Base-by-base conservation (phyloP, 1,140 invertebrate species). In the Paramacrobiotus metropolitanus region DNA sequence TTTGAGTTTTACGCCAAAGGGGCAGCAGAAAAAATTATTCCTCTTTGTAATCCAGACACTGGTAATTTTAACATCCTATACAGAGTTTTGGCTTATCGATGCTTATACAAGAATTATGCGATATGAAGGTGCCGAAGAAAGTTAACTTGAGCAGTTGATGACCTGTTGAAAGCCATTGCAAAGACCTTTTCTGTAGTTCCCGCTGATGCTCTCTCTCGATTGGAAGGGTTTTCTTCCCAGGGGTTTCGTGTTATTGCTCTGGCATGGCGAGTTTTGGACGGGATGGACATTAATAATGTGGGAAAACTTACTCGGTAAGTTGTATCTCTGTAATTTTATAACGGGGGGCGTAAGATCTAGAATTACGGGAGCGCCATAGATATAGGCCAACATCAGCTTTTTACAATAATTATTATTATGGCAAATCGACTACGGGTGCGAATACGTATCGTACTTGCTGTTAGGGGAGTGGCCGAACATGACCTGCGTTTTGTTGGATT, bases 171-270 rank as follows among this genome's bases (percentile, higher is more conserved):
- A n/a, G n/a, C n/a, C n/a, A n/a, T 21, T 66, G 60, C 21, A 21
- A 30, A 4, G 21, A 3, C 30, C 68, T 69, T 59, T 60, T 31
- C 62, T 63, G 70, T 64, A 65, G 75, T 89, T n/a, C 89, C 89
- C 0, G 72, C 74, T 0, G 79, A 87, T 66, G 80, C 86, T 63
- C 76, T 78, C 34, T 72, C 78, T 4, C 74, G 79, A 2, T 70
- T 94, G 2, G 80, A 81, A 60, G 74, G 75, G 28, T 92, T 86
- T 70, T 88, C 89, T 0, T 79, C 85, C 65, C 81, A 87, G 67
- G 90, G 90, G 0, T 92, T 85, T 69, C 77, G 90, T 28, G 87
- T 95, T 0, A 83, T 95, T 66, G 89, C 86, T 0, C 68, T 89
- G 66, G 82, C 84, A 1, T 77, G 77, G 31, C 77, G 79, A 40